A percentile compares a stretch with the other conserved stretches of the same genome.
Evolutionary conservation across 2,888 invertebrate species (phyloP).

Genomic region (Heliconius charithonia): DNA sequence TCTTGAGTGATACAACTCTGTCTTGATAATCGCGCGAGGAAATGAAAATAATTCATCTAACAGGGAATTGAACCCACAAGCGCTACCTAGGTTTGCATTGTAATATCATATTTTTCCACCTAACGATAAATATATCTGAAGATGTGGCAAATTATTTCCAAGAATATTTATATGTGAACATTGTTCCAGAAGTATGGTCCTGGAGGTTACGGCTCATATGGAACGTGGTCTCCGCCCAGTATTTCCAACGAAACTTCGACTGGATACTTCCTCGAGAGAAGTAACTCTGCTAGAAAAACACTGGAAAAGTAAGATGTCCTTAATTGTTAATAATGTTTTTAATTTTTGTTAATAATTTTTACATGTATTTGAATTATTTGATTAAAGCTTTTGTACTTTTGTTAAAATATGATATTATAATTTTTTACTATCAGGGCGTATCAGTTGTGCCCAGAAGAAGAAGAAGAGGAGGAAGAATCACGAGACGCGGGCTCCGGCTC

Average conservation of each 20-base stretch:
- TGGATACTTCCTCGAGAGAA: constrained; percentile 96
- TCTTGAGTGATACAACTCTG: no score
- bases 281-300: constrained; percentile 95
- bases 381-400: no score
- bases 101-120: no score
- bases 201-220: constrained; percentile 89
- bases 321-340: background rate
- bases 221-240: constrained; percentile 96
- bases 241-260: constrained; percentile 97
- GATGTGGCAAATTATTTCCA: background rate
- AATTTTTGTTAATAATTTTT: background rate
- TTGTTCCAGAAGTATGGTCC: constrained; percentile 81
- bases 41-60: no score
- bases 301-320: constrained; percentile 80
- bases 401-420: background rate
- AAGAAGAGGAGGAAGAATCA: constrained; percentile 76
- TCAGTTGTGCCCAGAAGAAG: constrained; percentile 78
- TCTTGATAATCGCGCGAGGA: no score
- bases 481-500: constrained; percentile 65
- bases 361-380: no score
- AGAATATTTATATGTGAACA: constrained; percentile 11
- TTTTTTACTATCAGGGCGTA: constrained; percentile 64
- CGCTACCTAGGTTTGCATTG: no score
- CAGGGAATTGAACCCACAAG: no score
- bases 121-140: no score